phyloP scores from a whole-genome alignment of 2,888 invertebrate species.

The Drosophila paramelanica region DNA sequence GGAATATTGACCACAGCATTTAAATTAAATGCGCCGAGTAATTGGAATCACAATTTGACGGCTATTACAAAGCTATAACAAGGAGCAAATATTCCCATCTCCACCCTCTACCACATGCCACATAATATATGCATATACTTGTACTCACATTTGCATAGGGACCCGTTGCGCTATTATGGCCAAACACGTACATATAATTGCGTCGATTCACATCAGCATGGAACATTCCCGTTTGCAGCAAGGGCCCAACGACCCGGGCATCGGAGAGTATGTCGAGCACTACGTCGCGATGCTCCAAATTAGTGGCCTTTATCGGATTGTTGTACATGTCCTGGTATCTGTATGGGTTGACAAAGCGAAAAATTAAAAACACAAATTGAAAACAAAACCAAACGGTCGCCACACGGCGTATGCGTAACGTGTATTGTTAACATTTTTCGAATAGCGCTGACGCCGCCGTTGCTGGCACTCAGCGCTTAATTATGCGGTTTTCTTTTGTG shows the following conservation, averaged over 20 bases:
- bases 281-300: constrained; percentile 89
- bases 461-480: constrained; percentile 40
- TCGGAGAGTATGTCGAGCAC: constrained; percentile 95
- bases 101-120: not conserved
- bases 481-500: constrained; percentile 46
- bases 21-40: constrained; percentile 60
- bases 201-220: constrained; percentile 91
- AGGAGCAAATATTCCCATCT: not conserved
- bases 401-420: constrained; percentile 56
- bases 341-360: constrained; percentile 21
- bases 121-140: constrained; percentile 7
- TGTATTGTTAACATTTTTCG: constrained; percentile 37
- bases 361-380: not conserved
- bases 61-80: constrained; percentile 12
- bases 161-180: constrained; percentile 92
- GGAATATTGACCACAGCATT: constrained; percentile 41
- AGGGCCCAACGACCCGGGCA: constrained; percentile 93
- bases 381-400: constrained; percentile 22
- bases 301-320: constrained; percentile 86
- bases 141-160: constrained; percentile 91
- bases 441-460: constrained; percentile 28
- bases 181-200: constrained; percentile 95
- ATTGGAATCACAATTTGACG: constrained; percentile 52
- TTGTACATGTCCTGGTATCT: constrained; percentile 87
- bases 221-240: constrained; percentile 90